Evolutionary conservation across 2,888 invertebrate genomes (phyloP), one percentile per base, ranked within the genome.

Genomic region (Diabrotica balteata): DNA sequence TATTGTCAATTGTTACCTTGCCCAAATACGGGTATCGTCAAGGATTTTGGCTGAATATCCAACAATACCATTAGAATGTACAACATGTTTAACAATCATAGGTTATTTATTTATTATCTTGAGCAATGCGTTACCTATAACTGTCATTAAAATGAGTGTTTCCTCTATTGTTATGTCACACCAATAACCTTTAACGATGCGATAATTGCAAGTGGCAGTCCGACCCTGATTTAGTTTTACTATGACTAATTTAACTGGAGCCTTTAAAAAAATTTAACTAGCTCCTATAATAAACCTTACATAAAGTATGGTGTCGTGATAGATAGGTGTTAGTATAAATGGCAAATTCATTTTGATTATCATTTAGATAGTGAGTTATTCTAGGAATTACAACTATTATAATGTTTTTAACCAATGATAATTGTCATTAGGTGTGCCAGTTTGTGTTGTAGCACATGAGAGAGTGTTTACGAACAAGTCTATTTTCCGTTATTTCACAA

Each of bases 201-300:
- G 0, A 45, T 11, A 44, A 10, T 44, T 57, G 7, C 50, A 63
- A 63, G 44, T 50, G 44, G 22, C 46, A 59, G 43, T 46, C 63
- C 57, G 63, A 54, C 57, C 57, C 63, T 51, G 63, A 63, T 42
- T 32, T 17, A 57, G 10, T 44, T 54, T 11, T 44, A 63, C 57
- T 57, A 63, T 63, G 57, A 63, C 71, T 73, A 74, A 72, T 72
- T 72, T 72, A 60, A 63, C 57, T 10, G 32, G 69, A 69, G 73
- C 68, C 72, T 72, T 72, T 72, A 69, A 70, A 72, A 69, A 72
- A 71, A 66, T 63, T 67, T 68, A 60, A 64, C 64, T 60, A 57
- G 42, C 46, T 32, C 32, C 32, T 32, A 22, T 58, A 65, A 64
- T 51, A 60, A 63, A 66, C 63, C 66, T 69, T 63, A 66, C 60